phyloP scores from a whole-genome alignment of 1,140 invertebrate genomes.

The Drosophila lacteicornis region DNA sequence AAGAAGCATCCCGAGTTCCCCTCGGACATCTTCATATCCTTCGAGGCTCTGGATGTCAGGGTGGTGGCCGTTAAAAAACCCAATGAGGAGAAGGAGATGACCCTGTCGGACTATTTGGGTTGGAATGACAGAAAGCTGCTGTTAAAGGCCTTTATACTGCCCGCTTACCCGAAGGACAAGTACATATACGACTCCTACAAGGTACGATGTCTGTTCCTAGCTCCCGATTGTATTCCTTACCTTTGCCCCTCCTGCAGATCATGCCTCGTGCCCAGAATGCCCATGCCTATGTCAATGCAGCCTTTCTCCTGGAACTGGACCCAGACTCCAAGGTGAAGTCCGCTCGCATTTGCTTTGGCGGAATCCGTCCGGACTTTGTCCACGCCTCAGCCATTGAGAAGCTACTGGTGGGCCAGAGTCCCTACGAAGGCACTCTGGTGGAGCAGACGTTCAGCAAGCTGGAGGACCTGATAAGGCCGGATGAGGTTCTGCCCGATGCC shows the following conservation, averaged over 20 bases:
- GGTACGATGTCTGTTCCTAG: too few species aligned
- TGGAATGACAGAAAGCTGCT: constrained; percentile 47
- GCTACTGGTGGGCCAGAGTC: constrained; percentile 87
- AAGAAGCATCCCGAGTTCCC: constrained; percentile 89
- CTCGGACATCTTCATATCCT: constrained; percentile 91
- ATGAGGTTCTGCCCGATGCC: constrained; percentile 87
- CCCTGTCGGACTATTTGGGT: constrained; percentile 58
- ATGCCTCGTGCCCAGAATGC: constrained; percentile 93
- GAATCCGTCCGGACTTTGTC: constrained; percentile 89
- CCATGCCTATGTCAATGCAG: constrained; percentile 93
- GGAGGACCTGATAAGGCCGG: constrained; percentile 87
- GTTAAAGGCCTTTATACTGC: constrained; percentile 65
- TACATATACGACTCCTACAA: constrained; percentile 85
- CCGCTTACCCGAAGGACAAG: constrained; percentile 63
- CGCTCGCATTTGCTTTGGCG: constrained; percentile 87
- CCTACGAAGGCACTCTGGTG: constrained; percentile 85
- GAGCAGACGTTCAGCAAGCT: constrained; percentile 87
- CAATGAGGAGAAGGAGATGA: constrained; percentile 53
- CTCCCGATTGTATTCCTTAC: not conserved
- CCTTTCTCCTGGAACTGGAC: constrained; percentile 87
- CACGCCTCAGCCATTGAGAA: constrained; percentile 89
- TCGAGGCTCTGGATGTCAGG: constrained; percentile 89
- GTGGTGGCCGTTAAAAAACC: constrained; percentile 43
- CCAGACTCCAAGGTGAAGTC: constrained; percentile 69
- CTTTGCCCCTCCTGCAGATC: constrained; percentile 43